Evolutionary conservation across 2,113 vertebrate species (phyloP).

Genomic region (Leucosticte australis): DNA sequence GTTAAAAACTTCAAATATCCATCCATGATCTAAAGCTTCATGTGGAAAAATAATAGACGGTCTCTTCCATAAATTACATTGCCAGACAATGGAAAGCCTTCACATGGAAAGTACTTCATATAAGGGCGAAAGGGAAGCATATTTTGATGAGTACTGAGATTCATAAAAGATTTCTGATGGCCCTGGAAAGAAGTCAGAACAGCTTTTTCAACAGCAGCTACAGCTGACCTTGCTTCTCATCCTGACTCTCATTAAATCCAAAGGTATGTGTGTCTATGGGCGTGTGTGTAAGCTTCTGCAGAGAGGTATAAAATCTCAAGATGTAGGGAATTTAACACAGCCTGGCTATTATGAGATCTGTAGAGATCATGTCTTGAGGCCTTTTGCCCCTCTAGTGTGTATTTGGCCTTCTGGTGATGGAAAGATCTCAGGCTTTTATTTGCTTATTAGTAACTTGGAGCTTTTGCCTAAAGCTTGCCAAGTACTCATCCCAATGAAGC

Average conservation of each 20-base stretch:
- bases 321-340: neutral
- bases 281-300: neutral
- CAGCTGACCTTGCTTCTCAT: neutral
- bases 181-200: neutral
- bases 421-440: neutral
- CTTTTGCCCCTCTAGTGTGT: neutral
- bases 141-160: neutral
- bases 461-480: neutral
- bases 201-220: neutral
- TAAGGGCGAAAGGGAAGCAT: neutral
- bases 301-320: neutral
- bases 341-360: neutral
- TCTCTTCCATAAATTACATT: neutral
- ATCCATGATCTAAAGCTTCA: conserved; percentile 1
- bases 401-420: neutral
- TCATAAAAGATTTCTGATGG: neutral
- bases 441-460: neutral
- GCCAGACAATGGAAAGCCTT: conserved; percentile 37
- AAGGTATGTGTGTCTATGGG: rapidly evolving
- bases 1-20: conserved; percentile 1
- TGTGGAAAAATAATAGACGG: conserved; percentile 24
- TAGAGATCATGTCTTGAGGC: neutral
- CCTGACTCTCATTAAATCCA: neutral
- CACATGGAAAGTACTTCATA: conserved; percentile 4
- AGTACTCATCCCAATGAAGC: neutral